Percentiles rank a stretch among this genome's conserved stretches.
Conservation (phyloP, 2,888 invertebrate genomes). For the Eupeodes luniger region DNA sequence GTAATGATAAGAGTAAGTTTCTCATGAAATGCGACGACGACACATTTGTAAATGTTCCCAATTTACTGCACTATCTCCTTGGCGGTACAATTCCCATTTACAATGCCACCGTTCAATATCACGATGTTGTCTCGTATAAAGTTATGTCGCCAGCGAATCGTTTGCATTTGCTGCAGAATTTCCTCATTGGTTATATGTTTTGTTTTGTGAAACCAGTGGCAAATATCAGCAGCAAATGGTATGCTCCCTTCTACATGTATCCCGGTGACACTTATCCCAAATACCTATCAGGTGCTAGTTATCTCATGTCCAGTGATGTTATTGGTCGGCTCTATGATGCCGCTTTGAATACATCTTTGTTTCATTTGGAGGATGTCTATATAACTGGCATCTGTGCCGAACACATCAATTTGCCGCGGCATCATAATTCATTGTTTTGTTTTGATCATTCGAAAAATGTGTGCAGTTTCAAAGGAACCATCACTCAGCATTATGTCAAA, state of each 20-base stretch:
- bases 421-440: slow-evolving; percentile 88
- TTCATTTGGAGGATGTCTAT: slow-evolving; percentile 92
- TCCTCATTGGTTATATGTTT: slow-evolving; percentile 91
- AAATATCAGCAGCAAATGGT: slow-evolving; percentile 92
- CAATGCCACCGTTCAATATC: slow-evolving; percentile 82
- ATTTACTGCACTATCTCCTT: slow-evolving; percentile 85
- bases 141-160: slow-evolving; percentile 80
- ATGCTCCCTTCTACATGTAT: slow-evolving; percentile 92
- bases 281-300: slow-evolving; percentile 93
- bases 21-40: slow-evolving; percentile 95
- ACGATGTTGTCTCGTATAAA: slow-evolving; percentile 80
- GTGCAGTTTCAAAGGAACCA: slow-evolving; percentile 85
- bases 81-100: slow-evolving; percentile 84
- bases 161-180: slow-evolving; percentile 83
- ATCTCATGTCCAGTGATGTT: slow-evolving; percentile 89
- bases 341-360: slow-evolving; percentile 88
- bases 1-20: slow-evolving; percentile 86
- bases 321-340: slow-evolving; percentile 88
- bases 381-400: slow-evolving; percentile 90
- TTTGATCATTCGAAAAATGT: slow-evolving; percentile 83
- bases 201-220: slow-evolving; percentile 91
- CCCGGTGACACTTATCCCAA: slow-evolving; percentile 89
- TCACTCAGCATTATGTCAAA: slow-evolving; percentile 86
- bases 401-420: slow-evolving; percentile 86
- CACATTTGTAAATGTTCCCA: slow-evolving; percentile 92